These are phyloP conservation scores for Oncorhynchus clarkii DNA, from an alignment of 2,113 vertebrate species.

Conservation along the genomic window DNA sequence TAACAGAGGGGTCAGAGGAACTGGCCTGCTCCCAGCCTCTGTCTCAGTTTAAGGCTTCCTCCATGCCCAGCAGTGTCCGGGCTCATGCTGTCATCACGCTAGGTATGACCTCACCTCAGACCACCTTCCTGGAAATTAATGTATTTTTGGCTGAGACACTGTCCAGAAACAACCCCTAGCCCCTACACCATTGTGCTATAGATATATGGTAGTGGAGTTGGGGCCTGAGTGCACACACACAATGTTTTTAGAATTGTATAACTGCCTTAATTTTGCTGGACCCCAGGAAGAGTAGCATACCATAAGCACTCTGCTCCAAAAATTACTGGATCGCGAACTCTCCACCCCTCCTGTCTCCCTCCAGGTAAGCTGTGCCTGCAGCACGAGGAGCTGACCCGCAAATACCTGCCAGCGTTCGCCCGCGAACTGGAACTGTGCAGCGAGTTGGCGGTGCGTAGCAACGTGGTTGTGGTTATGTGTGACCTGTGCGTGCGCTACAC, in stretches of 20 bases:
- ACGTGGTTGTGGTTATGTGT: constrained; percentile 84
- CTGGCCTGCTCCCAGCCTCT: constrained; percentile 65
- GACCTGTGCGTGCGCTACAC: constrained; percentile 93
- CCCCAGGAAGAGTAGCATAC: too few species aligned
- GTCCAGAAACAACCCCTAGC: too few species aligned
- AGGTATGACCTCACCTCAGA: constrained; percentile 65
- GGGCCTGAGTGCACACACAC: too few species aligned
- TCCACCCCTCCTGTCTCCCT: not conserved
- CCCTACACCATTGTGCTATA: not conserved
- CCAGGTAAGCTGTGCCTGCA: constrained; percentile 93
- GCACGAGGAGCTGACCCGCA: constrained; percentile 84
- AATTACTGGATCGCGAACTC: too few species aligned
- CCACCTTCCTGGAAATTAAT: not conserved
- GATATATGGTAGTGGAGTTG: too few species aligned
- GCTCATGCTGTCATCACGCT: constrained; percentile 89
- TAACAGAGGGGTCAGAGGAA: constrained; percentile 42
- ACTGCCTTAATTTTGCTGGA: too few species aligned
- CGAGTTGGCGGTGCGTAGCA: constrained; percentile 83
- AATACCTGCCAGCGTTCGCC: constrained; percentile 83
- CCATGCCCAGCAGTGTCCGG: constrained; percentile 79
- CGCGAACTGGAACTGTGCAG: constrained; percentile 84
- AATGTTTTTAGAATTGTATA: too few species aligned
- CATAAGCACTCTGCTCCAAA: too few species aligned
- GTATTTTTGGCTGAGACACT: not conserved
- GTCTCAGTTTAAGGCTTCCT: constrained; percentile 77